Conservation (phyloP, 2,888 invertebrate genomes). For the Autographa gamma region DNA sequence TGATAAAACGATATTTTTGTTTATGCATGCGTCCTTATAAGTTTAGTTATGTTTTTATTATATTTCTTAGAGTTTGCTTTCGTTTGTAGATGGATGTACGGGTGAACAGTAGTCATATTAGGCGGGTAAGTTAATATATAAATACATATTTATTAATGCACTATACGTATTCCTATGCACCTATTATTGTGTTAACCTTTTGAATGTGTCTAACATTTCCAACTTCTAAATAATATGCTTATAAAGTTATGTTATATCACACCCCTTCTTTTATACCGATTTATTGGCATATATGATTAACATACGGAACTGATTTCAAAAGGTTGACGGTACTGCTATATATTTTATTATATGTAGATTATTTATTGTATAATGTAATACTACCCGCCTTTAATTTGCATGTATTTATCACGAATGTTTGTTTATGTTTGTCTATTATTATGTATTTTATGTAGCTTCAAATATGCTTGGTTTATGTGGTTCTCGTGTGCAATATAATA, state of each 20-base stretch:
- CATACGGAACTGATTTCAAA: conserved; percentile 21
- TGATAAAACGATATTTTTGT: conserved; percentile 38
- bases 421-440: conserved; percentile 18
- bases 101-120: conserved; percentile 89
- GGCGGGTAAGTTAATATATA: conserved; percentile 86
- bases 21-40: conserved; percentile 59
- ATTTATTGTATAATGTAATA: conserved; percentile 27
- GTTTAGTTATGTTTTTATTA: conserved; percentile 68
- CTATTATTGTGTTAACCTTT: conserved; percentile 51
- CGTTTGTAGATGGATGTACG: conserved; percentile 89
- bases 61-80: conserved; percentile 85
- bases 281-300: neutral
- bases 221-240: too few relatives aligned
- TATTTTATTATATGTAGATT: conserved; percentile 35
- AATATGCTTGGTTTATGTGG: conserved; percentile 13
- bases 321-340: conserved; percentile 45
- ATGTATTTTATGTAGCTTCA: conserved; percentile 5
- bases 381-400: conserved; percentile 50
- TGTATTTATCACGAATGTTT: conserved; percentile 35
- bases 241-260: too few relatives aligned
- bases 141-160: conserved; percentile 71
- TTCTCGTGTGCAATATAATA: neutral
- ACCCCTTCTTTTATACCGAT: too few relatives aligned
- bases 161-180: conserved; percentile 53
- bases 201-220: conserved; percentile 30